phyloP scores from a whole-genome alignment of 2,113 vertebrate genomes.

The Saccopteryx leptura region DNA sequence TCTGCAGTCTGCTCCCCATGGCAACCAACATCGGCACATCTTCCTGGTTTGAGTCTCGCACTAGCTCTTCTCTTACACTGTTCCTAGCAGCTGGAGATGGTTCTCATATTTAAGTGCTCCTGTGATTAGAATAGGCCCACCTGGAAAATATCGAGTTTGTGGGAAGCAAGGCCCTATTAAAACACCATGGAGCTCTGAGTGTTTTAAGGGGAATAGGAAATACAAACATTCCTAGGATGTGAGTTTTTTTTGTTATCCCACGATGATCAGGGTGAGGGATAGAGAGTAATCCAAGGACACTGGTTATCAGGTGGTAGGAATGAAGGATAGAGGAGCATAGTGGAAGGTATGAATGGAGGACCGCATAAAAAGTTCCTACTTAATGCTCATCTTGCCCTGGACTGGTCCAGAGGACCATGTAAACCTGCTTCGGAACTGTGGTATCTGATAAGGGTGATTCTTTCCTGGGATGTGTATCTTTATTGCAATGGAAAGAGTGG shows the following conservation, averaged over 20 bases:
- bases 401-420: not conserved
- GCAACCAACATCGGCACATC: not conserved
- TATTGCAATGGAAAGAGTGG: not conserved
- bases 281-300: not conserved
- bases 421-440: not conserved
- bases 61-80: not conserved
- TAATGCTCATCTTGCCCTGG: not conserved
- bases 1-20: not conserved
- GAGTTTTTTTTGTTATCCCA: not conserved
- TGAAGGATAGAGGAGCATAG: not conserved
- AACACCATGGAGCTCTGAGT: not conserved
- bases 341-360: not conserved
- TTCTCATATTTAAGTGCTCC: not conserved
- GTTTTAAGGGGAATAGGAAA: not conserved
- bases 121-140: not conserved
- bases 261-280: not conserved
- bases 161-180: not conserved
- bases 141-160: not conserved
- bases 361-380: not conserved
- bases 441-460: not conserved
- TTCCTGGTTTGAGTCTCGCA: not conserved
- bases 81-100: not conserved
- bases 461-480: conserved; percentile 1
- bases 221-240: not conserved
- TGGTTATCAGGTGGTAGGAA: not conserved